A percentile compares a stretch with the other conserved stretches of the same genome.
phyloP scores from a whole-genome alignment of 37 sponge, comb jelly and placozoan species.

The Aplysina aerophoba region DNA sequence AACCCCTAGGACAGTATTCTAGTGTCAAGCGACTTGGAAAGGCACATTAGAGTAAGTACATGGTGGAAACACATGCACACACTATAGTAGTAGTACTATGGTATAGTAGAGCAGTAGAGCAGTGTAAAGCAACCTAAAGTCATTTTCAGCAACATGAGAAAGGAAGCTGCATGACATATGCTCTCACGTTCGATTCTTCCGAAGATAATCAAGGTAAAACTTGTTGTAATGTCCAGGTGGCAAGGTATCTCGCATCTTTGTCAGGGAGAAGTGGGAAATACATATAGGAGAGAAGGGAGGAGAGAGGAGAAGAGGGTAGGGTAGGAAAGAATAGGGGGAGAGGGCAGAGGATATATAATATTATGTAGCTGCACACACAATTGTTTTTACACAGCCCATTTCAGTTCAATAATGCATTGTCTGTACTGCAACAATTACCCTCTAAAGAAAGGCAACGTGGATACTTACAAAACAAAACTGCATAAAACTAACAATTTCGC shows the following conservation, averaged over 20 bases:
- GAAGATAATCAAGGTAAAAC: slow-evolving; percentile 30
- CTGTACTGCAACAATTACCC: too few relatives aligned
- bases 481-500: not conserved
- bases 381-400: too few relatives aligned
- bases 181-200: not conserved
- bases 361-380: too few relatives aligned
- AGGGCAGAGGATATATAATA: too few relatives aligned
- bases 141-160: too few relatives aligned
- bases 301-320: not conserved
- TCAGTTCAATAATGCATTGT: too few relatives aligned
- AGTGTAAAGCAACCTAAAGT: too few relatives aligned
- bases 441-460: not conserved
- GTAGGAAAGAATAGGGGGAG: not conserved
- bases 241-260: not conserved
- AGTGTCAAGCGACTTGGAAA: too few relatives aligned
- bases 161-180: not conserved
- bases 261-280: not conserved
- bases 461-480: not conserved
- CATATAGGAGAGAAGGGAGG: not conserved
- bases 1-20: too few relatives aligned
- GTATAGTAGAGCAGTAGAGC: not conserved
- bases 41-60: too few relatives aligned
- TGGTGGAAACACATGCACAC: too few relatives aligned
- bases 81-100: too few relatives aligned
- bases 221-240: slow-evolving; percentile 25